Evolutionary conservation across 2,113 vertebrate species (phyloP), one percentile per base, ranked within the genome.

Genomic region (Erythrocercus mccallii): DNA sequence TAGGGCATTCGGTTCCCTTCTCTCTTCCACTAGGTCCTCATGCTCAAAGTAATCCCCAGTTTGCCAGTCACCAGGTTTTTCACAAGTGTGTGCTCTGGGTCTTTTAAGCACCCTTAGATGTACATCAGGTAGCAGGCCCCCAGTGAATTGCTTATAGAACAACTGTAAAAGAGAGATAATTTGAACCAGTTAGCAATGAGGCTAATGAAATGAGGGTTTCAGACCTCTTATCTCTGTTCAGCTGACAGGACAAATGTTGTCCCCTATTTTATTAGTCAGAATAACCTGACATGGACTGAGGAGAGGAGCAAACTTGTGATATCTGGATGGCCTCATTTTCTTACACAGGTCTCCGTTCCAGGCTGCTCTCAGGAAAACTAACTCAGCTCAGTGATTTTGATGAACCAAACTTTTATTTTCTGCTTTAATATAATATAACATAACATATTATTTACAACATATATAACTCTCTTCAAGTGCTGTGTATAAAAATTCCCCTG

Each of bases 121-220:
- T 7, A 11, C 45, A 85, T 80, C 85, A 85, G 74, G 40, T 53
- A 76, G 73, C 61, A 61, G 62, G 28, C 65, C 62, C 40, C 53
- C 45, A 54, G 13, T 22, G 85, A 92, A 65, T 45, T 88, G 57
- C 79, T 80, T 24, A 50, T 30, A 61, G 61, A 82, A 38, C 47
- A 56, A 53, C 71, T 72, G 58, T 54, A 82, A 92, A 86, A 70
- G 45, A 68, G 85, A 1, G 15, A 80, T 85, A 88, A 90, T 95
- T 92, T 71, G 66, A 94, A 77, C 37, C 78, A 88, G 84, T 81
- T 87, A 87, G 50, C 54, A 81, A 25, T 0, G 2, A 80, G 35
- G 71, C 23, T 82, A 80, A 90, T 80, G 74, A 96, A 95, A 93
- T 80, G 66, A 80, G 70, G 9, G 57, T 57, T 95, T 90, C 70